Evolutionary conservation across 2,888 invertebrate genomes (phyloP), one percentile per base, ranked within the genome.

Genomic region (Xestia rhomboidea): DNA sequence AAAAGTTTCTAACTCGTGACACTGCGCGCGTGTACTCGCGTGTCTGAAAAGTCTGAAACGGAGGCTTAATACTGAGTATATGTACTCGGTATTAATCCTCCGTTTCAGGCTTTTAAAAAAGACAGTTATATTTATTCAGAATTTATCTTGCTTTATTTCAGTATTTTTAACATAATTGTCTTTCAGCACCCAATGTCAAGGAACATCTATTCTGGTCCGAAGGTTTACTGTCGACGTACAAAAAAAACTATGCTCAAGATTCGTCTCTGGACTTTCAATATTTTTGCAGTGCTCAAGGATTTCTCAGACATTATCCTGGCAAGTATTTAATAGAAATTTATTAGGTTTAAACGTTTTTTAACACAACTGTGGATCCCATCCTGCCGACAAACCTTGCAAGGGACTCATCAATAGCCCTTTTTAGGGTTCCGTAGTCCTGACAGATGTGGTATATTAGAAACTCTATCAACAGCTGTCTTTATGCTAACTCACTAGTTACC

Each of bases 221-320:
- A 82, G 92, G 90, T 0, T 88, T 96, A 2, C 84, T 95, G 5
- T 81, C 93, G 4, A 93, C 93, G 0, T 96, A 96, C 78, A 92
- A 93, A 82, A 94, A 95, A 60, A 96, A 96, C 85, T 96, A 95
- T 70, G 95, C 92, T 0, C 92, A 94, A 82, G 96, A 96, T 78
- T 94, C 95, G 2, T 92, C 95, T 0, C 87, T 94, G n/a, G 95
- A 93, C 54, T 95, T 95, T 60, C 96, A 96, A 86, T 96, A 96
- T 78, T 94, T 96, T 83, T 96, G 96, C 83, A 95, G 95, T 75
- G 95, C 95, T 0, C 93, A 94, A 79, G 96, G 96, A 41, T 96
- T 96, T 82, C 79, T 96, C 38, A 92, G 96, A 73, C 96, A 96
- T 86, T 96, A 95, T 87, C 96, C 96, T 70, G 96, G 96, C 93